Evolutionary conservation across 1,140 invertebrate species (phyloP).

Genomic region (Monomorium pharaonis): DNA sequence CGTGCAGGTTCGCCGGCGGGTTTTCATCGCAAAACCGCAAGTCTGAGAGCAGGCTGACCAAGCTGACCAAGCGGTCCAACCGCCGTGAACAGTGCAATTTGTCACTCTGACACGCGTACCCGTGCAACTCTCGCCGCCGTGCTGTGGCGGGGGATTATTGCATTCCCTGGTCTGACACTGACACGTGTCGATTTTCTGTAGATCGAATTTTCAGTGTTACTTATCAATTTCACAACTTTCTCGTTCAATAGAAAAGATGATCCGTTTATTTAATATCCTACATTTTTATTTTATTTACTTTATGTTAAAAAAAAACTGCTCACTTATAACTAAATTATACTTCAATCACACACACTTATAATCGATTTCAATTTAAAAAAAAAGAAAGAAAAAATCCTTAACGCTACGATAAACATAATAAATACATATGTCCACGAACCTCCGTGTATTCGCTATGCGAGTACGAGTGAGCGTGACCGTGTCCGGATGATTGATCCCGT

Average conservation of each 20-base stretch:
- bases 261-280: neutral
- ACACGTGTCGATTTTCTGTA: slow-evolving; percentile 87
- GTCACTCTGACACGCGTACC: slow-evolving; percentile 87
- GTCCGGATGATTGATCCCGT: slow-evolving; percentile 74
- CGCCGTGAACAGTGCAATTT: slow-evolving; percentile 94
- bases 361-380: neutral
- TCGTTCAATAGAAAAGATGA: neutral
- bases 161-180: slow-evolving; percentile 92
- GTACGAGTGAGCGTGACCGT: slow-evolving; percentile 62
- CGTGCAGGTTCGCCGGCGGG: slow-evolving; percentile 90
- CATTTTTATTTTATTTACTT: neutral
- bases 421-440: slow-evolving; percentile 48
- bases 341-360: neutral
- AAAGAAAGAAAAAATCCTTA: neutral
- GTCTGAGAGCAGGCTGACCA: slow-evolving; percentile 94
- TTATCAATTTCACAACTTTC: neutral
- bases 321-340: neutral
- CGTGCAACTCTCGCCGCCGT: slow-evolving; percentile 89
- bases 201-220: neutral
- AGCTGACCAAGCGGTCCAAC: slow-evolving; percentile 94
- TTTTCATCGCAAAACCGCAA: slow-evolving; percentile 93
- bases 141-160: slow-evolving; percentile 92
- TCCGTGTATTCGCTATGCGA: slow-evolving; percentile 66
- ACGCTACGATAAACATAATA: neutral
- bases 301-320: neutral